Percentiles rank a stretch among this genome's conserved stretches.
Evolutionary conservation across 2,797 vertebrate species (phyloP).

Genomic region (Hipposideros larvatus): DNA sequence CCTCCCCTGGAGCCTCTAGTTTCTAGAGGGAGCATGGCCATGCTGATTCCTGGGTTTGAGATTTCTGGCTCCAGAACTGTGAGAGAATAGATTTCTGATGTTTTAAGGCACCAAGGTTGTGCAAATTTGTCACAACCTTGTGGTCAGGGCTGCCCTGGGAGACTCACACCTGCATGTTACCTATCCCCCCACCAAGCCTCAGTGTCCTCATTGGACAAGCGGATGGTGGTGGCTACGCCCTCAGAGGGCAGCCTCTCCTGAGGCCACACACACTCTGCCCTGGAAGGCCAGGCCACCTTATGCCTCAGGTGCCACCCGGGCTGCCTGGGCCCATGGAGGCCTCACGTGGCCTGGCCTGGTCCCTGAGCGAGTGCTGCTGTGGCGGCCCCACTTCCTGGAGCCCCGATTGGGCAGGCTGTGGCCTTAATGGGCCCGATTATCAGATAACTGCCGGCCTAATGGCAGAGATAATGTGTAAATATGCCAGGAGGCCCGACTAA

Average conservation of each 20-base stretch:
- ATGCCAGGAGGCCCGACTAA: slow-evolving; percentile 86
- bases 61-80: not conserved
- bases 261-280: not conserved
- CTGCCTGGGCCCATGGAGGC: not conserved
- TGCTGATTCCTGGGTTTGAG: not conserved
- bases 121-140: too few species aligned
- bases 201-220: not conserved
- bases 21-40: not conserved
- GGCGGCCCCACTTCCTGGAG: slow-evolving; percentile 84
- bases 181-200: accelerated
- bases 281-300: not conserved
- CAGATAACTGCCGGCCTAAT: slow-evolving; percentile 89
- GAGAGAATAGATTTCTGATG: not conserved
- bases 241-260: not conserved
- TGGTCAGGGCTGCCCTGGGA: not conserved
- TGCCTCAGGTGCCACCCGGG: not conserved
- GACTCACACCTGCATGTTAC: not conserved
- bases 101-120: not conserved
- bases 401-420: slow-evolving; percentile 84
- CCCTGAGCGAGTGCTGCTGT: slow-evolving; percentile 49
- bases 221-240: not conserved
- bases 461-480: slow-evolving; percentile 89
- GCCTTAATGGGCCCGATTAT: slow-evolving; percentile 89
- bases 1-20: not conserved
- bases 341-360: slow-evolving; percentile 63